Percentiles rank a stretch among this genome's conserved stretches.
Conservation (phyloP, 2,797 vertebrate species). For the Bryconaethiops microstoma region DNA sequence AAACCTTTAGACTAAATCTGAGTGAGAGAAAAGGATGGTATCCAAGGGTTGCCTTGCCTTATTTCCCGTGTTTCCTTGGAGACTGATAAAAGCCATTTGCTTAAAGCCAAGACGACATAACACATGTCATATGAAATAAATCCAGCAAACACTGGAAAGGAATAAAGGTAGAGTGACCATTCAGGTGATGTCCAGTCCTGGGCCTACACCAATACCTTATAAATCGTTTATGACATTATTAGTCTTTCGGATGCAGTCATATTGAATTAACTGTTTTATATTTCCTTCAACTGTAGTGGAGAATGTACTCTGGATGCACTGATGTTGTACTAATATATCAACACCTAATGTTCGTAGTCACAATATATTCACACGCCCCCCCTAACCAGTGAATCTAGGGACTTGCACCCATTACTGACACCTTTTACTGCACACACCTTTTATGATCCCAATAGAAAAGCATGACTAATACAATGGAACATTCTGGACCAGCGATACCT, state of each 20-base stretch:
- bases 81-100: not conserved
- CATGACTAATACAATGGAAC: no score
- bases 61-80: constrained; percentile 16
- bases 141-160: not conserved
- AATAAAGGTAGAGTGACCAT: not conserved
- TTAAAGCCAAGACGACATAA: not conserved
- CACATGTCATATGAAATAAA: not conserved
- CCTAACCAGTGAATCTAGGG: no score
- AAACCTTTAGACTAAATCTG: not conserved
- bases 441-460: no score
- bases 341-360: not conserved
- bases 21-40: not conserved
- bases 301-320: not conserved
- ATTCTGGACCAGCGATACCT: no score
- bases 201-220: not conserved
- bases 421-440: no score
- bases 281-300: not conserved
- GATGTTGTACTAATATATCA: not conserved
- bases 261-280: not conserved
- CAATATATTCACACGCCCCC: not conserved
- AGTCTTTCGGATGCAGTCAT: not conserved
- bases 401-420: no score
- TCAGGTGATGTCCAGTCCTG: not conserved
- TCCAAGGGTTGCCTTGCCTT: constrained; percentile 8
- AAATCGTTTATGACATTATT: not conserved